These are phyloP conservation scores for Sebastes matsubarae DNA, from an alignment of 2,797 vertebrate genomes.

Conservation along the genomic window DNA sequence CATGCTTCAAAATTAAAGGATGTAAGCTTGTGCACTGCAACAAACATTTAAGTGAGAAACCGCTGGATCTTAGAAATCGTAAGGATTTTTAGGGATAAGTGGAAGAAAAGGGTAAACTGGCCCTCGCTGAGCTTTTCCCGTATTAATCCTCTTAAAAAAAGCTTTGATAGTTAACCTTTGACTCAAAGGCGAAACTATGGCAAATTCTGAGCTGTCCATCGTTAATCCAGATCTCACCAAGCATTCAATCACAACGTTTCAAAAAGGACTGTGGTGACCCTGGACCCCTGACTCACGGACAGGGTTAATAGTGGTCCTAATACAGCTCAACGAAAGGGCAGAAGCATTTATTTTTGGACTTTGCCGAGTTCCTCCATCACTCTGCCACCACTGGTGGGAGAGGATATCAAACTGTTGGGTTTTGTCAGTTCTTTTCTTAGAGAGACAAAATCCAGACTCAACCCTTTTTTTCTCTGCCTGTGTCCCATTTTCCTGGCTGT, in stretches of 20 bases:
- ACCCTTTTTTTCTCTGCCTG: constrained; percentile 59
- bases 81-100: constrained; percentile 49
- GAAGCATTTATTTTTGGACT: constrained; percentile 38
- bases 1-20: constrained; percentile 63
- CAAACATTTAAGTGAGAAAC: constrained; percentile 46
- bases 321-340: constrained; percentile 31
- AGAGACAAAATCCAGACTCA: constrained; percentile 68
- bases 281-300: constrained; percentile 18
- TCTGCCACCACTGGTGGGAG: constrained; percentile 26
- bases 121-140: constrained; percentile 27
- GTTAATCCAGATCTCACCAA: constrained; percentile 48
- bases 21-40: constrained; percentile 32
- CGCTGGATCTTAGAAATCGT: constrained; percentile 43
- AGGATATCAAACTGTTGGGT: constrained; percentile 62
- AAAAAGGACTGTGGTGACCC: constrained; percentile 26
- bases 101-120: constrained; percentile 44
- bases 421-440: constrained; percentile 72
- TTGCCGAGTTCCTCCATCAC: constrained; percentile 38
- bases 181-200: constrained; percentile 29
- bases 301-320: constrained; percentile 42
- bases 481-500: constrained; percentile 75
- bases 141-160: constrained; percentile 69
- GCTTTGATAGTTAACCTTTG: constrained; percentile 56
- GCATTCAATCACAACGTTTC: constrained; percentile 44
- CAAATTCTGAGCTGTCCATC: constrained; percentile 35